A percentile compares a stretch with the other conserved stretches of the same genome.
These are phyloP conservation scores for Enteromius treurensis DNA, from an alignment of 2,797 vertebrate species.

Conservation along the genomic window DNA sequence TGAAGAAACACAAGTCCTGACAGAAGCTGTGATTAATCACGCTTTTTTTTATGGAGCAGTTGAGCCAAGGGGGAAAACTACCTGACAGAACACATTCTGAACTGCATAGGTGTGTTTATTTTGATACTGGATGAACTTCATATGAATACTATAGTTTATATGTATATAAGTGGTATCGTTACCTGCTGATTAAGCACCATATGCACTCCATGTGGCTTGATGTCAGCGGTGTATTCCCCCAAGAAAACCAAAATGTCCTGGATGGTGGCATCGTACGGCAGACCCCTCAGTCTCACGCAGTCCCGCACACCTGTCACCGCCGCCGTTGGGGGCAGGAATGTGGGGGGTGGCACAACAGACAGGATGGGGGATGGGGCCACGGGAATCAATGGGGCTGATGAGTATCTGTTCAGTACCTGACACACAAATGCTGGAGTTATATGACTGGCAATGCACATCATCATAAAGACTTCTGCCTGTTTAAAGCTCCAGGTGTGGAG, in stretches of 20 bases:
- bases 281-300: conserved; percentile 89
- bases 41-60: neutral
- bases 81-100: conserved; percentile 9
- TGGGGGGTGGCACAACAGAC: conserved; percentile 81
- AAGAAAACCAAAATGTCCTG: conserved; percentile 95
- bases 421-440: conserved; percentile 38
- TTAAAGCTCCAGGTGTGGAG: neutral
- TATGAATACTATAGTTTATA: neutral
- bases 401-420: conserved; percentile 93
- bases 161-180: neutral
- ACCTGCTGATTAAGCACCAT: conserved; percentile 99
- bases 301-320: conserved; percentile 78
- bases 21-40: conserved; percentile 31
- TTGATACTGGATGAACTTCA: neutral
- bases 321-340: conserved; percentile 83
- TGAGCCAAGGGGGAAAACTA: conserved; percentile 8
- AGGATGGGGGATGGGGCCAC: conserved; percentile 79
- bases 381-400: conserved; percentile 88
- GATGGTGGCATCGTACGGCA: conserved; percentile 93
- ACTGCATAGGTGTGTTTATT: neutral
- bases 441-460: conserved; percentile 8
- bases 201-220: conserved; percentile 94
- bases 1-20: conserved; percentile 44
- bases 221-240: conserved; percentile 91
- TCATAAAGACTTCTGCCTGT: neutral